phyloP scores from a whole-genome alignment of 2,113 vertebrate species.

The Gadus macrocephalus region DNA sequence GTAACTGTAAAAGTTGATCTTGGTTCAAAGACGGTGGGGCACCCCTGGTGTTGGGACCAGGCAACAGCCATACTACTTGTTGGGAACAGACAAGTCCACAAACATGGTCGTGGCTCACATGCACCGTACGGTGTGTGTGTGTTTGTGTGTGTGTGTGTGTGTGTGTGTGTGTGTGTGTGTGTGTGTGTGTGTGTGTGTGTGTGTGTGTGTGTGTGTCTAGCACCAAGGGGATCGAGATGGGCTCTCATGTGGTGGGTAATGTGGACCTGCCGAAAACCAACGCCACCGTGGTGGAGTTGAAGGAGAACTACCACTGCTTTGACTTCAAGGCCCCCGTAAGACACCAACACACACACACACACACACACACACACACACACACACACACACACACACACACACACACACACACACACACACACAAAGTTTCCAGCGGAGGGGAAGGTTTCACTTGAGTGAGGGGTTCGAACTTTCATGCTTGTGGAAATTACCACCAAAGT shows the following conservation, averaged over 20 bases:
- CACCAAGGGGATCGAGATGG: slow-evolving; percentile 10
- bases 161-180: background rate
- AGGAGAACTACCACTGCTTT: slow-evolving; percentile 24
- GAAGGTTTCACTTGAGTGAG: too few species aligned
- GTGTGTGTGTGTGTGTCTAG: slow-evolving; percentile 41
- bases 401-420: background rate
- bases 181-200: slow-evolving; percentile 15
- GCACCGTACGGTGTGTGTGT: too few species aligned
- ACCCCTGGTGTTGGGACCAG: too few species aligned
- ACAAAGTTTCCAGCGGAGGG: too few species aligned
- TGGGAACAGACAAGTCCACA: too few species aligned
- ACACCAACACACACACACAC: background rate
- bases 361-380: background rate
- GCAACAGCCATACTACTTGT: too few species aligned
- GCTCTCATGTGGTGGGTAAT: background rate
- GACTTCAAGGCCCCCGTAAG: slow-evolving; percentile 53
- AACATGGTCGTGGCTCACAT: too few species aligned
- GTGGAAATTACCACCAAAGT: too few species aligned
- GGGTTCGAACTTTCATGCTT: too few species aligned
- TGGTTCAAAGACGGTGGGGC: too few species aligned
- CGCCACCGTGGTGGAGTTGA: slow-evolving; percentile 42
- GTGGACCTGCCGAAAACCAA: slow-evolving; percentile 29
- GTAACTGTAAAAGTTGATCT: too few species aligned
- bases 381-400: background rate
- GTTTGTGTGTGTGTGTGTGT: too few species aligned